Evolutionary conservation across 2,888 invertebrate species (phyloP).

Genomic region (Temnothorax unifasciatus): DNA sequence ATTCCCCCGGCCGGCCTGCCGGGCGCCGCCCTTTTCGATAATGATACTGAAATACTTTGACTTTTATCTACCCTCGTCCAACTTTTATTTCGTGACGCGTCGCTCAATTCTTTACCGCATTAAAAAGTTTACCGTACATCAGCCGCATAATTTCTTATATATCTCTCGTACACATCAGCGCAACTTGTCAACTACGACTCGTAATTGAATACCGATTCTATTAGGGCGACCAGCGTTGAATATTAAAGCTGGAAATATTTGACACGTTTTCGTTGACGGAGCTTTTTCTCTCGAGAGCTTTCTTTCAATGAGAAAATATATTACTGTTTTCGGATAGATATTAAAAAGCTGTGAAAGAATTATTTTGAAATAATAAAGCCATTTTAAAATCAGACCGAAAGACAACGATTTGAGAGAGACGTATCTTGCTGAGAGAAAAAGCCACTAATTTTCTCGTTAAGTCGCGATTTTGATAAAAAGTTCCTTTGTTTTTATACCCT

Average conservation of each 20-base stretch:
- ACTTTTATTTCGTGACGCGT: conserved; percentile 6
- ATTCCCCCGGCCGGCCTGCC: conserved; percentile 23
- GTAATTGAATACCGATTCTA: background rate
- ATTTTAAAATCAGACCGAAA: background rate
- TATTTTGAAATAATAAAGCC: background rate
- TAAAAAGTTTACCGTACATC: conserved; percentile 2
- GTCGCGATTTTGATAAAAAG: background rate
- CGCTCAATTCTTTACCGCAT: conserved; percentile 1
- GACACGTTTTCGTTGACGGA: background rate
- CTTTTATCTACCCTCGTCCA: conserved; percentile 28
- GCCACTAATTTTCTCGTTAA: background rate
- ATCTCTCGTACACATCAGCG: background rate
- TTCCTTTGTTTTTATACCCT: background rate
- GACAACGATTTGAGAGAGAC: background rate
- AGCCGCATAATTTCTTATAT: background rate
- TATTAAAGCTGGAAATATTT: background rate
- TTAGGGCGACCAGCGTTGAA: background rate
- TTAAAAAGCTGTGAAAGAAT: background rate
- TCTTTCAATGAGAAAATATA: background rate
- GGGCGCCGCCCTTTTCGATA: conserved; percentile 41
- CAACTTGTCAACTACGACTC: background rate
- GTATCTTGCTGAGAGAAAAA: background rate
- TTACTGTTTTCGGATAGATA: background rate
- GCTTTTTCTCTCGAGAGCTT: background rate
- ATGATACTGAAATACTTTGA: conserved; percentile 48